phyloP scores from a whole-genome alignment of 1,140 invertebrate species.

The Drosophila oshimai region DNA sequence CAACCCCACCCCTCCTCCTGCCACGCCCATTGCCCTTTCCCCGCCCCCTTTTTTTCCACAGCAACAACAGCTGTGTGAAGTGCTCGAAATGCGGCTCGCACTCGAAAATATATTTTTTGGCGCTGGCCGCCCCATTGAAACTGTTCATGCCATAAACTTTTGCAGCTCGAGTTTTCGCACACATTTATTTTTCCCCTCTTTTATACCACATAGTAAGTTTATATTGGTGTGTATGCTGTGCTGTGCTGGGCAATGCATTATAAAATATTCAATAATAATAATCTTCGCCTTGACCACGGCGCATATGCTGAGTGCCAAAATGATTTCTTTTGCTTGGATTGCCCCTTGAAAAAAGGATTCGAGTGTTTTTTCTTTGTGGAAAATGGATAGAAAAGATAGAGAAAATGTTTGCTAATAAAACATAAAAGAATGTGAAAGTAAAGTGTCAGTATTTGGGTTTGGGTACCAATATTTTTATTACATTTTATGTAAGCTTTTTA shows the following conservation, averaged over 20 bases:
- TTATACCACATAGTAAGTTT: neutral
- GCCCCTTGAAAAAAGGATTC: slow-evolving; percentile 14
- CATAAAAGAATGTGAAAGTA: neutral
- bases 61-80: slow-evolving; percentile 5
- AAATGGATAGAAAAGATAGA: neutral
- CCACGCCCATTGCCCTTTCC: neutral
- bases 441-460: neutral
- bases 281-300: slow-evolving; percentile 42
- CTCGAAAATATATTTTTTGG: slow-evolving; percentile 28
- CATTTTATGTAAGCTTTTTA: neutral
- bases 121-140: slow-evolving; percentile 30
- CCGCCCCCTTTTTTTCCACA: no score
- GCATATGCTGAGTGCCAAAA: slow-evolving; percentile 40
- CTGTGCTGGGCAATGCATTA: slow-evolving; percentile 15
- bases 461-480: neutral
- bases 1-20: neutral
- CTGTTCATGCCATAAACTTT: slow-evolving; percentile 30
- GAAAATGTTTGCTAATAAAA: neutral
- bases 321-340: slow-evolving; percentile 7
- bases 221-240: slow-evolving; percentile 3
- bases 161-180: slow-evolving; percentile 7
- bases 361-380: slow-evolving; percentile 1
- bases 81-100: slow-evolving; percentile 29
- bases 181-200: slow-evolving; percentile 13
- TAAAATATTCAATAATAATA: slow-evolving; percentile 55